Base-by-base conservation (phyloP, 2,797 vertebrate genomes). In the Numenius phaeopus region DNA sequence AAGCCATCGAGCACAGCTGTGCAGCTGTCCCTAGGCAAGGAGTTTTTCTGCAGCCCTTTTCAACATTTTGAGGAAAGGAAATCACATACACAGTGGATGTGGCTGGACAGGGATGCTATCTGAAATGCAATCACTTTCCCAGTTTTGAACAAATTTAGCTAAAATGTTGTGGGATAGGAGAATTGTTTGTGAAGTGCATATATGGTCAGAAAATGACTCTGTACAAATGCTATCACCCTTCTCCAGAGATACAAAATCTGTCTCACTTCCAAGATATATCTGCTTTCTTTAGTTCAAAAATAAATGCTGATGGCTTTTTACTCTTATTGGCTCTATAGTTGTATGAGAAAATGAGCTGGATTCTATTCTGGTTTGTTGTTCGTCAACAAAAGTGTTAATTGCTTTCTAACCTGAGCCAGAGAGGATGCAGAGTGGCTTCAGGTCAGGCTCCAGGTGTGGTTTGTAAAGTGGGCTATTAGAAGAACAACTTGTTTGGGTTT, bases 281-380 rank as follows among this genome's bases (percentile, higher is more conserved):
- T 96, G 64, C 40, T 90, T 75, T 83, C 37, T n/a, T 65, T 29
- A 65, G 77, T 58, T 70, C 32, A 57, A 80, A 97, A 91, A 78
- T 61, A 95, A 94, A 89, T 46, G 5, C 20, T 61, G 27, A 65
- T 83, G 61, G 40, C 23, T 73, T 84, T 80, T 87, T 71, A 62
- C 64, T 94, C 54, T 66, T 61, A 42, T 39, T 87, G 46, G 11
- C 19, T 92, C 40, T 61, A 7, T 17, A 61, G 39, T 0, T 0
- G 18, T 78, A 49, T 85, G 84, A 95, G 46, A 90, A 87, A 91
- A 87, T 61, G 34, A 69, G 22, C 57, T 87, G 59, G 7, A 80
- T 94, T 93, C 40, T 90, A 10, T 81, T 97, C 54, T 54, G 39
- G n/a, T 86, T 92, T 95, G 42, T 80, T 83, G 62, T 67, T 62